phyloP scores from a whole-genome alignment of 37 sponge, comb jelly and placozoan species.

The Chondrosia reniformis region DNA sequence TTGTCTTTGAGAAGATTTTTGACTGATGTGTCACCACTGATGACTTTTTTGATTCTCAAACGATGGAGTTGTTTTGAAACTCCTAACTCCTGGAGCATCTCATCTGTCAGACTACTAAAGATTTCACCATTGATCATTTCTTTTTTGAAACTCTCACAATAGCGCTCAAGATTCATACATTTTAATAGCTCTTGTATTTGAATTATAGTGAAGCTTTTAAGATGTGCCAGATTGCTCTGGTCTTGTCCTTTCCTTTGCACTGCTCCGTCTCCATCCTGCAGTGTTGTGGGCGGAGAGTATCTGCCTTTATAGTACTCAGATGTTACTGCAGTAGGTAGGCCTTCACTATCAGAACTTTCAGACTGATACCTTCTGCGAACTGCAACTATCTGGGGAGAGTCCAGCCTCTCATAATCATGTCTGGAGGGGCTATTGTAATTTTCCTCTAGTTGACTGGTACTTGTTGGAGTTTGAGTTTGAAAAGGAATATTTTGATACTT shows the following conservation, averaged over 20 bases:
- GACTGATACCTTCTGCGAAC: neutral
- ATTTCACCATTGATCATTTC: slow-evolving; percentile 5
- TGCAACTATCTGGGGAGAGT: too few species aligned
- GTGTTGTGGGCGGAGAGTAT: neutral
- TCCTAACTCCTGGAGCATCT: slow-evolving; percentile 15
- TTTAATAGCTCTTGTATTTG: neutral
- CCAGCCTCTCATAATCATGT: too few species aligned
- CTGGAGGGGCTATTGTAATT: neutral
- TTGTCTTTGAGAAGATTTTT: too few species aligned
- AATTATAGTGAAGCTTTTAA: neutral
- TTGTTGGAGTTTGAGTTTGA: too few species aligned
- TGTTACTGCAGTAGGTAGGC: too few species aligned
- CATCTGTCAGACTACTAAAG: neutral
- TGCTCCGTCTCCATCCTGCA: neutral
- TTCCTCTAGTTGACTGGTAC: too few species aligned
- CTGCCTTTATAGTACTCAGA: too few species aligned
- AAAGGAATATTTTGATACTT: too few species aligned
- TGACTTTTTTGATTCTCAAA: slow-evolving; percentile 4
- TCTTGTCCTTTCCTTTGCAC: neutral
- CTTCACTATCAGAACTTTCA: neutral
- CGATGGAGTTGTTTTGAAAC: neutral
- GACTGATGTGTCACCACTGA: neutral
- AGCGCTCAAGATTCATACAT: neutral
- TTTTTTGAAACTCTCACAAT: neutral
- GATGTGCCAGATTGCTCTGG: too few species aligned